These are phyloP conservation scores for Encarsia formosa DNA, from an alignment of 2,888 invertebrate species.

Conservation along the genomic window DNA sequence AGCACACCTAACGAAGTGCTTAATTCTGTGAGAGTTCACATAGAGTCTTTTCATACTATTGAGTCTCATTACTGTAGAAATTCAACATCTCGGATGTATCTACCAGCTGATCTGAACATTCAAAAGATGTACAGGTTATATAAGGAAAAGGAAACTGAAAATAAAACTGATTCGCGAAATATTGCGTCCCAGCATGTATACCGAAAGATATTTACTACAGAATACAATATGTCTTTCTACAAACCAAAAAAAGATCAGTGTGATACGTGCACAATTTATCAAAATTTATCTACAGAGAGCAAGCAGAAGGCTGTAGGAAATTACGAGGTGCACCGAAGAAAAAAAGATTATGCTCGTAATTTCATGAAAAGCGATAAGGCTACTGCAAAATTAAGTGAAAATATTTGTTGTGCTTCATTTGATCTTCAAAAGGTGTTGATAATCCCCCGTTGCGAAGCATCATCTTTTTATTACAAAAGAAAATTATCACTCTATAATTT, in stretches of 20 bases:
- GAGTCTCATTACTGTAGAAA: no score
- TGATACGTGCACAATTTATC: background rate
- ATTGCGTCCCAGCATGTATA: no score
- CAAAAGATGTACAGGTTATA: no score
- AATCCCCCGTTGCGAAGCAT: background rate
- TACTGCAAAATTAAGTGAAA: background rate
- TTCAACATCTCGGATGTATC: no score
- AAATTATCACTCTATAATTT: constrained; percentile 6
- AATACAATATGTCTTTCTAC: background rate
- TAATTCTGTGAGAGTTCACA: no score
- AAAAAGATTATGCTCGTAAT: background rate
- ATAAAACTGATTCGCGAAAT: no score
- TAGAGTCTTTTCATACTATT: no score
- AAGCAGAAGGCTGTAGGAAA: background rate
- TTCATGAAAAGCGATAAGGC: background rate
- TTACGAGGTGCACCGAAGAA: background rate
- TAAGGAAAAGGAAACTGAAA: no score
- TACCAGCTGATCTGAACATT: no score
- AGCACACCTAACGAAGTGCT: no score
- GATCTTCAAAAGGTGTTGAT: constrained; percentile 6
- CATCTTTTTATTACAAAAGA: background rate
- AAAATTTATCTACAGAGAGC: background rate
- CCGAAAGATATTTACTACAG: no score
- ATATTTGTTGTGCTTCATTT: background rate
- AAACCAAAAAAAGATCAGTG: background rate